A percentile compares a stretch with the other conserved stretches of the same genome.
phyloP scores from a whole-genome alignment of 2,113 vertebrate species.

The Anoplopoma fimbria region DNA sequence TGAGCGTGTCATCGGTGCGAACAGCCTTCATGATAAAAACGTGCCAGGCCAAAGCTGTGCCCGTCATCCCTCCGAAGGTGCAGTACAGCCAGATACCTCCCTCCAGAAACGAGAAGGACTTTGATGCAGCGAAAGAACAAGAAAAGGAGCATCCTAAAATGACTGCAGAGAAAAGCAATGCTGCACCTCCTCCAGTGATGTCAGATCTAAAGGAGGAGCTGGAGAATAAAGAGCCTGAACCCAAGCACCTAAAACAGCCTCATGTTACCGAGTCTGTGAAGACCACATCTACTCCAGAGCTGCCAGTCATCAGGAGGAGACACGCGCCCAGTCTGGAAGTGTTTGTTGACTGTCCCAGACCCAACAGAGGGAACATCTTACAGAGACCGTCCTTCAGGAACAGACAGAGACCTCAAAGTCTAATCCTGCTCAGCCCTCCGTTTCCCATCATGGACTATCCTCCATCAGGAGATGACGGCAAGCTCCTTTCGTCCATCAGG shows the following conservation, averaged over 20 bases:
- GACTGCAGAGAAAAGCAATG: conserved; percentile 69
- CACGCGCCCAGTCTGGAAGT: conserved; percentile 88
- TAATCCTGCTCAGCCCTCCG: conserved; percentile 97
- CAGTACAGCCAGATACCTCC: conserved; percentile 96
- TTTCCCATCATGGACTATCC: conserved; percentile 97
- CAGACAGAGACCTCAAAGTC: conserved; percentile 95
- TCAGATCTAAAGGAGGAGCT: conserved; percentile 86
- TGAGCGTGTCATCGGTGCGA: conserved; percentile 93
- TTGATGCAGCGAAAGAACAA: conserved; percentile 73
- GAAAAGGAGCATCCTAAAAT: conserved; percentile 62
- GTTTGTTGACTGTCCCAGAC: conserved; percentile 89
- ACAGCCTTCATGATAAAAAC: conserved; percentile 98
- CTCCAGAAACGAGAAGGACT: conserved; percentile 83
- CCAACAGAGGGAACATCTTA: conserved; percentile 85
- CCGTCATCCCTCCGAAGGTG: conserved; percentile 93
- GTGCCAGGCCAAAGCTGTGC: conserved; percentile 94
- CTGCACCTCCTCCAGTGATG: conserved; percentile 73
- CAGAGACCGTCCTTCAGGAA: conserved; percentile 93
- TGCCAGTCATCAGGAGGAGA: conserved; percentile 87
- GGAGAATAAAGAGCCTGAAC: conserved; percentile 82
- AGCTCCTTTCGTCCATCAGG: conserved; percentile 90
- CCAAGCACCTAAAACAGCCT: conserved; percentile 73
- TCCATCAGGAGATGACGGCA: conserved; percentile 87
- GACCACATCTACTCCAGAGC: conserved; percentile 76
- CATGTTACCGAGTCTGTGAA: conserved; percentile 73